Evolutionary conservation across 2,888 invertebrate genomes (phyloP).

Genomic region (Lapara coniferarum): DNA sequence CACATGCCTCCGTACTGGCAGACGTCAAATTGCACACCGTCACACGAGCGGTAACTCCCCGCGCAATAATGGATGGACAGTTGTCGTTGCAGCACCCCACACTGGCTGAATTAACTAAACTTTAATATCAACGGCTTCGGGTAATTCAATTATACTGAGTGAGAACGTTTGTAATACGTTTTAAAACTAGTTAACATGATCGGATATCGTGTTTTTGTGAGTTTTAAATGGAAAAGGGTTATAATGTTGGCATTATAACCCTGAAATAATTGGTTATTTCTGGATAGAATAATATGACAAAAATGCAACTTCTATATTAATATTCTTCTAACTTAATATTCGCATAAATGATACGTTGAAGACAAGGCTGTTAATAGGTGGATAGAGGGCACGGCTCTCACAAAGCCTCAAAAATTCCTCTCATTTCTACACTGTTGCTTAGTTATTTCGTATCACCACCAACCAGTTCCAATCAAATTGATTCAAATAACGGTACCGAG

Average conservation of each 20-base stretch:
- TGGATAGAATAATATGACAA: too few species aligned
- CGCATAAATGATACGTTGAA: too few species aligned
- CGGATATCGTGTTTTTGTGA: too few species aligned
- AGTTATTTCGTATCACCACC: neutral
- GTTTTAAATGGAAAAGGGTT: too few species aligned
- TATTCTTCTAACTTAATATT: too few species aligned
- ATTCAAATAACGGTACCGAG: conserved; percentile 14
- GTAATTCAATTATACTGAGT: neutral
- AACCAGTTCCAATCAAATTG: neutral
- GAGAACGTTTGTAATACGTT: neutral
- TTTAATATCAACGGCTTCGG: neutral
- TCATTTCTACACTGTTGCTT: neutral
- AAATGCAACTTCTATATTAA: too few species aligned
- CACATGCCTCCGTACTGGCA: neutral
- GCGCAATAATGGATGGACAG: neutral
- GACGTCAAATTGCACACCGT: neutral
- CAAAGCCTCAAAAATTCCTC: neutral
- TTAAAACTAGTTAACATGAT: too few species aligned
- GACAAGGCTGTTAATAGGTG: too few species aligned
- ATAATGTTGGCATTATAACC: too few species aligned
- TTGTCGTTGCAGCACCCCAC: conserved; percentile 1
- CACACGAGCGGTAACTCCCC: neutral
- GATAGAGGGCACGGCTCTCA: neutral
- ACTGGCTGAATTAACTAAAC: neutral
- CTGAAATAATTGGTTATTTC: too few species aligned